Evolutionary conservation across 2,888 invertebrate species (phyloP).

Genomic region (Pseudanteris insignis): DNA sequence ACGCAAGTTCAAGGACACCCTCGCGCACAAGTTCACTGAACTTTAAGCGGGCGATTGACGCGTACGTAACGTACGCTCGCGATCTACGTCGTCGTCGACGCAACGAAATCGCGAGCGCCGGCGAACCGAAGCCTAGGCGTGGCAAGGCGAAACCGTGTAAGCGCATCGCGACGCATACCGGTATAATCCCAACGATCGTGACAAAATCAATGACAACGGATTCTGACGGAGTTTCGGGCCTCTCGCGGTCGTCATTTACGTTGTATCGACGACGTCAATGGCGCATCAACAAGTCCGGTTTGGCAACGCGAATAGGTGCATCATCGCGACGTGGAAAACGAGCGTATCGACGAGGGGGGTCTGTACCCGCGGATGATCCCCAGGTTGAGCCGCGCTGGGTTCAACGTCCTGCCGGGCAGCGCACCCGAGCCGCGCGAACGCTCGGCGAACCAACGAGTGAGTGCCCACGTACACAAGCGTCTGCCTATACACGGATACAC

Average conservation of each 20-base stretch:
- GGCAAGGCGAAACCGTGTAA: too few species aligned
- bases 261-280: slow-evolving; percentile 20
- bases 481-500: slow-evolving; percentile 42
- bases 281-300: slow-evolving; percentile 33
- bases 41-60: too few species aligned
- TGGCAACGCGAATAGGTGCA: slow-evolving; percentile 21
- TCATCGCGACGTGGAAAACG: slow-evolving; percentile 29
- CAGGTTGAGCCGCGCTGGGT: slow-evolving; percentile 67
- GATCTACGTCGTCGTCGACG: too few species aligned
- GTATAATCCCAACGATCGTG: too few species aligned
- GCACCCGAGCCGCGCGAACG: slow-evolving; percentile 61
- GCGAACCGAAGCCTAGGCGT: too few species aligned
- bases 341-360: slow-evolving; percentile 34
- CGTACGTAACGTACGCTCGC: too few species aligned
- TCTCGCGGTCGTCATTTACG: too few species aligned
- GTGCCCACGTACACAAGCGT: slow-evolving; percentile 32
- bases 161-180: too few species aligned
- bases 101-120: too few species aligned
- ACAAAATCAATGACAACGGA: too few species aligned
- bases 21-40: too few species aligned
- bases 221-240: too few species aligned
- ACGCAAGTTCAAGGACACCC: not conserved
- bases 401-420: slow-evolving; percentile 66
- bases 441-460: slow-evolving; percentile 48
- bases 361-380: slow-evolving; percentile 58